phyloP scores from a whole-genome alignment of 2,113 vertebrate genomes.

The Pica pica region DNA sequence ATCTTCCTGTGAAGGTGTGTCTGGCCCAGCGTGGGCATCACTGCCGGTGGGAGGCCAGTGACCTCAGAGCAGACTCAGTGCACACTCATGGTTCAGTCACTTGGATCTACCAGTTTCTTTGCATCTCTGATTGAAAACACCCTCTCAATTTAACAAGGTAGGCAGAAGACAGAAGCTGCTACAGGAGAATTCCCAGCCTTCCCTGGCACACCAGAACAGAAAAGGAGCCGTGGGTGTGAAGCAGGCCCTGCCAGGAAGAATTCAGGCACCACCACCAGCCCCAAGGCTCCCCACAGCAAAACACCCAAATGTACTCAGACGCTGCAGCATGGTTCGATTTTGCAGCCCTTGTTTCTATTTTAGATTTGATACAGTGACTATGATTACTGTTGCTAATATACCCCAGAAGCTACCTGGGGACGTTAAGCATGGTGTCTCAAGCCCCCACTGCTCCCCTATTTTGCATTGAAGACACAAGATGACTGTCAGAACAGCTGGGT shows the following conservation, averaged over 20 bases:
- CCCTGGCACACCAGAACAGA: rapidly evolving
- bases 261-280: background rate
- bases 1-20: background rate
- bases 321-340: rapidly evolving
- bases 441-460: background rate
- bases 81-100: rapidly evolving
- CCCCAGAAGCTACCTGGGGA: background rate
- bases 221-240: background rate
- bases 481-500: background rate
- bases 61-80: background rate
- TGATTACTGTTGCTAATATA: background rate
- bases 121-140: background rate
- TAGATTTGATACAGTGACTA: background rate
- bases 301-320: background rate
- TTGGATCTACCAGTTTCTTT: background rate
- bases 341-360: background rate
- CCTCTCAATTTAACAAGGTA: background rate
- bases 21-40: rapidly evolving
- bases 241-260: background rate
- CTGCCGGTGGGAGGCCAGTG: background rate
- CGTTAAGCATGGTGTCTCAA: background rate
- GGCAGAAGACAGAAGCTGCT: background rate
- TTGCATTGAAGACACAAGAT: background rate
- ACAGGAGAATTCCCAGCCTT: background rate
- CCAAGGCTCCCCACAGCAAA: background rate